Evolutionary conservation across 2,113 vertebrate genomes (phyloP).

Genomic region (Tachysurus vachellii): DNA sequence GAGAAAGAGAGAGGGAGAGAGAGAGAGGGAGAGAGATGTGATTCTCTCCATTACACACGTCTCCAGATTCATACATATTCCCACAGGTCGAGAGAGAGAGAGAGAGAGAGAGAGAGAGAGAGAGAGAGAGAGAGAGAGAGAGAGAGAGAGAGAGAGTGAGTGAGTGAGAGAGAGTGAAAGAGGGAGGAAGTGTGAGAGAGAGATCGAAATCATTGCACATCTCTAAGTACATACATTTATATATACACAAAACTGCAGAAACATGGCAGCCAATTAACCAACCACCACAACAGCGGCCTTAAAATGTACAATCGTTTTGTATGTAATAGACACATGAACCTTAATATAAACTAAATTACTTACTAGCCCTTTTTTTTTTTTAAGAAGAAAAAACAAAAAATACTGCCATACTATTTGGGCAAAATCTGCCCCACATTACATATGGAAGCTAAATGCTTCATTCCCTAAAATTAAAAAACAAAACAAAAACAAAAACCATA

Average conservation of each 20-base stretch:
- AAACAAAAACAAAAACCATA: background rate
- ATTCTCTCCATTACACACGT: background rate
- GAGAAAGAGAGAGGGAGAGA: background rate
- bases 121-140: conserved; percentile 12
- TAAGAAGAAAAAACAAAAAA: conserved; percentile 62
- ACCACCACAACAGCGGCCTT: background rate
- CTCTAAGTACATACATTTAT: background rate
- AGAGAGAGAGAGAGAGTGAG: no score
- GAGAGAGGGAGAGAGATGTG: background rate
- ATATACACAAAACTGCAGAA: conserved; percentile 12
- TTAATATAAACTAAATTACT: conserved; percentile 28
- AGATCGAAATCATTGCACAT: background rate
- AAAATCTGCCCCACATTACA: conserved; percentile 14
- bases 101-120: background rate
- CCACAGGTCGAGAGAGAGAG: background rate
- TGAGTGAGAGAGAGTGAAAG: background rate
- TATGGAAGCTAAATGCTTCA: conserved; percentile 37
- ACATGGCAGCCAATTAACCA: background rate
- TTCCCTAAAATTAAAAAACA: background rate
- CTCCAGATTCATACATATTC: conserved; percentile 6
- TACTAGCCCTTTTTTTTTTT: conserved; percentile 66
- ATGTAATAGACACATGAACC: background rate
- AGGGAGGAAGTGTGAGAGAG: background rate
- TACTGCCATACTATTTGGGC: conserved; percentile 56
- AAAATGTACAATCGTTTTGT: conserved; percentile 19